phyloP scores from a whole-genome alignment of 2,888 invertebrate genomes.

The Noctua janthe region DNA sequence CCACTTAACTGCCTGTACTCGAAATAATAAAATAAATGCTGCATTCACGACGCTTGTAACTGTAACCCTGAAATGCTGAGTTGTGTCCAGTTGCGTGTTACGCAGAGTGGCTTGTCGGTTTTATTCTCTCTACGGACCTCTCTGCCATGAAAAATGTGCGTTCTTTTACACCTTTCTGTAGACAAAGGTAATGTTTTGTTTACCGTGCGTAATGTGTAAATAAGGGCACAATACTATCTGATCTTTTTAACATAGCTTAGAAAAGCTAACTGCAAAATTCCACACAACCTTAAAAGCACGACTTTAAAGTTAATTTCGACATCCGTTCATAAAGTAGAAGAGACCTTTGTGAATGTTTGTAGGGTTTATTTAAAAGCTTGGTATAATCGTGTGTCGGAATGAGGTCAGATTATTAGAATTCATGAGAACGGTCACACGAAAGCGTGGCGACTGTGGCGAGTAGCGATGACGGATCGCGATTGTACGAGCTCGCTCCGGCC shows the following conservation, averaged over 20 bases:
- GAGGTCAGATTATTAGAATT: conserved; percentile 77
- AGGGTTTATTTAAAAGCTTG: conserved; percentile 74
- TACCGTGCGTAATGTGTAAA: conserved; percentile 10
- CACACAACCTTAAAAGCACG: conserved; percentile 28
- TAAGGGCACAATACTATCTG: conserved; percentile 8
- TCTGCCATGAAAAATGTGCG: conserved; percentile 36
- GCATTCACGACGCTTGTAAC: conserved; percentile 72
- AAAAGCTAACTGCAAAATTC: conserved; percentile 9
- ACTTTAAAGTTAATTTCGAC: conserved; percentile 48
- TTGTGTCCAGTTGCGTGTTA: conserved; percentile 47
- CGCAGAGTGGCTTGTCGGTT: conserved; percentile 17
- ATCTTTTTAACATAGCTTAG: conserved; percentile 21
- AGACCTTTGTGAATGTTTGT: conserved; percentile 58
- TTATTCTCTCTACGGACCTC: conserved; percentile 42
- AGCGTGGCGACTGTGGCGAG: conserved; percentile 60
- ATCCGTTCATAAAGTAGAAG: conserved; percentile 48
- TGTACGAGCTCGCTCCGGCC: conserved; percentile 61
- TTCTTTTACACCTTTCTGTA: conserved; percentile 58
- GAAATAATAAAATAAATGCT: conserved; percentile 79
- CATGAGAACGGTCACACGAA: conserved; percentile 77
- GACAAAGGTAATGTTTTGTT: conserved; percentile 43
- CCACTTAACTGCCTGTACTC: conserved; percentile 78
- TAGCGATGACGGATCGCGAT: conserved; percentile 72
- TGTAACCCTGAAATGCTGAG: conserved; percentile 52
- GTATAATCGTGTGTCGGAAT: conserved; percentile 71